These are phyloP conservation scores for Hippocampus mohnikei DNA, from an alignment of 2,113 vertebrate species.

Conservation along the genomic window DNA sequence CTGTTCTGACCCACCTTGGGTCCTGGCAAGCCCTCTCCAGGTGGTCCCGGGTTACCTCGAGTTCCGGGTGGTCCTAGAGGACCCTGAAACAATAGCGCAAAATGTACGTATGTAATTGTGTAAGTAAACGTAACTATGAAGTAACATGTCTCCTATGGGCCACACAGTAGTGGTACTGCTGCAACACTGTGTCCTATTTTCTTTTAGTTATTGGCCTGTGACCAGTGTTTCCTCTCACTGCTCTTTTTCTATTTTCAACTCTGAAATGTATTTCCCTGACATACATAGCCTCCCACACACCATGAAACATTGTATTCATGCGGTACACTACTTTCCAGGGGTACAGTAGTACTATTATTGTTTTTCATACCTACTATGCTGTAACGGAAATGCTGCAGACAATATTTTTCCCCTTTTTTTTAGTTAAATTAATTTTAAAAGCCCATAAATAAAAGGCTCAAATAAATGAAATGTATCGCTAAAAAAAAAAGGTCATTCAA, in stretches of 20 bases:
- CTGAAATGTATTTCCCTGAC: neutral
- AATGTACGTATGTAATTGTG: neutral
- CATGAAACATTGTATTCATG: neutral
- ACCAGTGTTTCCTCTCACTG: neutral
- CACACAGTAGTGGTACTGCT: neutral
- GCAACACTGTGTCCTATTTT: neutral
- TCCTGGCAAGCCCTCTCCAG: slow-evolving; percentile 80
- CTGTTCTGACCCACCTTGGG: slow-evolving; percentile 73
- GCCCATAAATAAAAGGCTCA: too few relatives aligned
- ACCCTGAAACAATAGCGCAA: slow-evolving; percentile 66
- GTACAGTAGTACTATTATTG: too few relatives aligned
- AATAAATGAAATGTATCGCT: too few relatives aligned
- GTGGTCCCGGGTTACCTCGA: slow-evolving; percentile 73
- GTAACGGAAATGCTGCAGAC: too few relatives aligned
- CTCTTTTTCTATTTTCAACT: neutral
- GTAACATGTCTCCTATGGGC: neutral
- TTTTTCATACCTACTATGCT: too few relatives aligned
- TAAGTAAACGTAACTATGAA: neutral
- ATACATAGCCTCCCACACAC: neutral
- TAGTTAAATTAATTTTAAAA: too few relatives aligned
- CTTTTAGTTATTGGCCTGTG: neutral
- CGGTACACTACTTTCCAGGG: neutral
- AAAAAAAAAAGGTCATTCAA: too few relatives aligned
- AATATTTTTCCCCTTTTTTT: too few relatives aligned
- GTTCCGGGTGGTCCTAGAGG: slow-evolving; percentile 67